Base-by-base conservation (phyloP, 2,888 invertebrate species). In the Dexiosoma caninum region DNA sequence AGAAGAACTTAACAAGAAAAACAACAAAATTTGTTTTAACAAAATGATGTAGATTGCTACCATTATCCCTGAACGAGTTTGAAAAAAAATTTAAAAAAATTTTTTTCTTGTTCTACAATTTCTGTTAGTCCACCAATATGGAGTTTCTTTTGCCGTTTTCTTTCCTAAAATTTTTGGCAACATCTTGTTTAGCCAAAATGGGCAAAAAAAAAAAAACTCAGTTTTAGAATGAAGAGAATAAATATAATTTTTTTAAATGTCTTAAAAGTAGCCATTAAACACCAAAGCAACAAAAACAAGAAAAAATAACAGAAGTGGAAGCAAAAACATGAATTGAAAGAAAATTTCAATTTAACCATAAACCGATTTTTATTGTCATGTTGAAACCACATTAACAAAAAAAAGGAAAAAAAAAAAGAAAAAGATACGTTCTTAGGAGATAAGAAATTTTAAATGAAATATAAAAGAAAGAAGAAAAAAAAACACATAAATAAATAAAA, bases 351-450 rank as follows among this genome's bases (percentile, higher is more conserved):
- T 74, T 79, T 70, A 42, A 67, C 37, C 64, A 80, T 60, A 76
- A 71, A 80, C 60, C 32, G 53, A 67, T 53, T 80, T 79, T 80
- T 76, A 80, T 76, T 80, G 76, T 71, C 76, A 55, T 64, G 14
- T 66, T 37, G 53, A 30, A 71, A 76, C 67, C 71, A 57, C 80
- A 71, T 75, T 76, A 71, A 55, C 66, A 69, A 46, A 6, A 27
- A 27, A 27, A 27, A 27, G 27, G 27, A 27, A 27, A 27, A 5
- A 27, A 27, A 27, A 27, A 27, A n/a, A n/a, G n/a, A 27, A 27
- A 27, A 3, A 27, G 27, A 3, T 27, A 27, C 27, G 27, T 5
- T 27, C 10, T 37, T 46, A 4, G 12, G 10, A 1, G 9, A 6
- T 14, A 7, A 42, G 27, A 32, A 55, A 55, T 2, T 9, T 69